Evolutionary conservation across 37 sponge, comb jelly and placozoan species (phyloP), one percentile per base, ranked within the genome.

Genomic region (Cladorhizidae sp.): DNA sequence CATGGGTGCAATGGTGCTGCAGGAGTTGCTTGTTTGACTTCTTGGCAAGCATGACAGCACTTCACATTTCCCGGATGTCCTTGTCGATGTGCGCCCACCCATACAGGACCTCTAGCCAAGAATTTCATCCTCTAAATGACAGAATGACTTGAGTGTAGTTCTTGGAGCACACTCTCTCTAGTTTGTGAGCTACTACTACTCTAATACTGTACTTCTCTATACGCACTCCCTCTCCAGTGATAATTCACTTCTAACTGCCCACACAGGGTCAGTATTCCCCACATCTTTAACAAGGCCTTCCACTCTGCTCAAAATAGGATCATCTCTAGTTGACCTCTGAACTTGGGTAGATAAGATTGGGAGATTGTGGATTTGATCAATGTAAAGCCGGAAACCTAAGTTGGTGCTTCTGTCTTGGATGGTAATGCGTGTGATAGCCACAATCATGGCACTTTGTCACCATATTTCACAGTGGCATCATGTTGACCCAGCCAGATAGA

Each of bases 131-230:
- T 32, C 0, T 33, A 18, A 20, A 87, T 74, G 9, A 81, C 81
- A 15, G 45, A 6, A 39, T 87, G 76, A 73, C 51, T 42, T 3
- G 25, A 32, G 41, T 82, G 74, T 5, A 82, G 64, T 5, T 40
- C 42, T 26, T 72, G 50, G 18, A 73, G 62, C 5, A 82, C 64
- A 41, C 49, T n/a, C 28, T 40, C 74, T 37, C 36, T n/a, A 43
- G 72, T 39, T 8, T 39, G n/a, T 64, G 8, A 6, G n/a, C 14
- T n/a, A 43, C 50, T 7, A 63, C 26, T 38, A 77, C 69, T 45
- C 88, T 28, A 74, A 57, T 73, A 32, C n/a, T n/a, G n/a, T n/a
- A n/a, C 88, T 83, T 83, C 88, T 82, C 41, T 82, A 15, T 22
- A 88, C n/a, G 57, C 87, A 87, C 38, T 56, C 59, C 1, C 56